These are phyloP conservation scores for Drepana arcuata DNA, from an alignment of 1,140 invertebrate species.

Conservation along the genomic window DNA sequence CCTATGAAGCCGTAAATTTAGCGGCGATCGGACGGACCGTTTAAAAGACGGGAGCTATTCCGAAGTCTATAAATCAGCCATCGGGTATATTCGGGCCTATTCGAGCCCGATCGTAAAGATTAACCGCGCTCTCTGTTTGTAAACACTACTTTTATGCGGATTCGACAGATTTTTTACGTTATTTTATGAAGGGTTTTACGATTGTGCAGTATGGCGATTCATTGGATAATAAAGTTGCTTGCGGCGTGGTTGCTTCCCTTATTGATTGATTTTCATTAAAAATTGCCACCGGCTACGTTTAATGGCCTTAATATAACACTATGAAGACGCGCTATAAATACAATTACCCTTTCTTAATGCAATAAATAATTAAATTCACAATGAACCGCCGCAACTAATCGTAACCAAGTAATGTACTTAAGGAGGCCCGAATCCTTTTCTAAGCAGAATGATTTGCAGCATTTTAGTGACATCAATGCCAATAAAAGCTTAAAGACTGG, in stretches of 20 bases:
- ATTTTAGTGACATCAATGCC: no score
- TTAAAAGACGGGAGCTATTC: constrained; percentile 51
- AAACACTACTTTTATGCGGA: constrained; percentile 35
- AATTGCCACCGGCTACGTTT: no score
- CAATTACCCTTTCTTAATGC: no score
- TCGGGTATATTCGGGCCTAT: constrained; percentile 36
- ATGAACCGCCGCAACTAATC: no score
- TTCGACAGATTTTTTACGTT: constrained; percentile 30
- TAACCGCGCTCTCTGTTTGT: constrained; percentile 35
- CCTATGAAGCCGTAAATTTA: constrained; percentile 51
- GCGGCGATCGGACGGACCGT: constrained; percentile 28
- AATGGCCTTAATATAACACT: no score
- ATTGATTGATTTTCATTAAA: no score
- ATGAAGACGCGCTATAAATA: no score
- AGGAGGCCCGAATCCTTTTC: no score
- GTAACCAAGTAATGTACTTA: no score
- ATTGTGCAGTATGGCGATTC: constrained; percentile 19
- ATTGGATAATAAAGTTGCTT: constrained; percentile 10
- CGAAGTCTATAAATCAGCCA: constrained; percentile 52
- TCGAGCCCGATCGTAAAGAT: constrained; percentile 42
- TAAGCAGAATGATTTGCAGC: no score
- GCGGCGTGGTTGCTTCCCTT: constrained; percentile 20
- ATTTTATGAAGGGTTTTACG: constrained; percentile 34
- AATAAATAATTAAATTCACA: no score
- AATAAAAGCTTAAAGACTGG: constrained; percentile 28